Base-by-base conservation (phyloP, 2,113 vertebrate species). In the Phaethornis superciliosus region DNA sequence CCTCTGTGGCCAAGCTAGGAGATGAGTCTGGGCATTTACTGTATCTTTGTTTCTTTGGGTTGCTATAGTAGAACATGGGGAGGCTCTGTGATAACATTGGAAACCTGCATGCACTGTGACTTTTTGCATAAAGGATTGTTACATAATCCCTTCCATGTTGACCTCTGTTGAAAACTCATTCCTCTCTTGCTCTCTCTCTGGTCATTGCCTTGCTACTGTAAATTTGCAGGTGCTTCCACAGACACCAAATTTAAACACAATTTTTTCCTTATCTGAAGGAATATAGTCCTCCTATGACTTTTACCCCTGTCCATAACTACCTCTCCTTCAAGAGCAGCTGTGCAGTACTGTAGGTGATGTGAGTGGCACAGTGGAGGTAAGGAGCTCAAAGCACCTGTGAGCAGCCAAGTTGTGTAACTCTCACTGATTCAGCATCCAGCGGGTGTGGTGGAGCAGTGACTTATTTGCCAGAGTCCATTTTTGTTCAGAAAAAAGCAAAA, bases 381-480 rank as follows among this genome's bases (percentile, higher is more conserved):
- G 65, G 17, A 56, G 64, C 11, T 83, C 88, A 81, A 78, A 49
- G 32, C 0, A 1, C 55, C 52, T 18, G 15, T 23, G 24, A 80
- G 26, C 17, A 63, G 47, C 1, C 3, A 37, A 33, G 65, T 78
- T 90, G 27, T 90, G 2, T 78, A 95, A 93, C 44, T 65, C 26
- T 15, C 32, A 16, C 74, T 86, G 95, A 94, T 89, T 95, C 84
- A 95, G 76, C 82, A 81, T 60, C 27, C 72, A 32, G 24, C 0
- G 27, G 79, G 88, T 78, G 85, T 75, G 95, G 71, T 0, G 0
- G 9, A 79, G 55, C 58, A 55, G 64, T 26, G 77, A 86, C 24
- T 81, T 91, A 86, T 65, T 90, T 65, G 75, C 87, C 71, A 80
- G 72, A 62, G 49, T 44, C 89, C n/a, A 30, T 56, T 74, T 88